phyloP scores from a whole-genome alignment of 1,140 invertebrate species.

The Rhynchophorus ferrugineus region DNA sequence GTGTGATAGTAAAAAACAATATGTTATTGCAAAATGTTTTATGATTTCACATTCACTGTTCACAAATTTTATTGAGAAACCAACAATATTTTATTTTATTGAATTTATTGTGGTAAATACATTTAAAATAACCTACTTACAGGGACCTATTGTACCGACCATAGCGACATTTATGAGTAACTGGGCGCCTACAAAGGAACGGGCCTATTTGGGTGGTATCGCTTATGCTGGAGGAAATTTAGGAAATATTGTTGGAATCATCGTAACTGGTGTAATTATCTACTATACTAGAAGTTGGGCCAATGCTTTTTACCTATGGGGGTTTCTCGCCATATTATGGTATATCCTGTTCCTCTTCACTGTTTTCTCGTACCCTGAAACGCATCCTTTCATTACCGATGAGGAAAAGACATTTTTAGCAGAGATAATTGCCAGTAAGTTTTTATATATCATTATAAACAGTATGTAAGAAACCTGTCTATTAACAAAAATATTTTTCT shows the following conservation, averaged over 20 bases:
- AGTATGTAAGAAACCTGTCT: too few relatives aligned
- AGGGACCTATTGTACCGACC: conserved; percentile 12
- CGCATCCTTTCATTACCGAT: conserved; percentile 16
- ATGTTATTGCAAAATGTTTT: too few relatives aligned
- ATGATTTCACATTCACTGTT: too few relatives aligned
- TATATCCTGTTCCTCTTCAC: conserved; percentile 9
- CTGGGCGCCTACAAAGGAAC: conserved; percentile 11
- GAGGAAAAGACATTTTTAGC: conserved; percentile 6
- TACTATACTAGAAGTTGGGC: conserved; percentile 6
- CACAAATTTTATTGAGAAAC: too few relatives aligned
- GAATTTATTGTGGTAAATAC: too few relatives aligned
- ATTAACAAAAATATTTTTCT: too few relatives aligned
- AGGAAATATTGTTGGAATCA: conserved; percentile 11
- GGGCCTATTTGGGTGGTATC: conserved; percentile 11
- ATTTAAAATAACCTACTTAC: too few relatives aligned
- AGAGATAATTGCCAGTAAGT: conserved; percentile 2
- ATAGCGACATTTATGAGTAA: conserved; percentile 12
- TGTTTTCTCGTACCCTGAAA: conserved; percentile 8
- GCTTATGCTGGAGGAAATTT: conserved; percentile 10
- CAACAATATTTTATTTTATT: too few relatives aligned
- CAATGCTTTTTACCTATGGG: conserved; percentile 17
- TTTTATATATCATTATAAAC: not conserved
- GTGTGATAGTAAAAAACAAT: too few relatives aligned
- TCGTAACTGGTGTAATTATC: conserved; percentile 12
- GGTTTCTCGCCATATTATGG: not conserved